Percentiles rank a stretch among this genome's conserved stretches.
phyloP scores from a whole-genome alignment of 2,797 vertebrate species.

The Xenops minutus region DNA sequence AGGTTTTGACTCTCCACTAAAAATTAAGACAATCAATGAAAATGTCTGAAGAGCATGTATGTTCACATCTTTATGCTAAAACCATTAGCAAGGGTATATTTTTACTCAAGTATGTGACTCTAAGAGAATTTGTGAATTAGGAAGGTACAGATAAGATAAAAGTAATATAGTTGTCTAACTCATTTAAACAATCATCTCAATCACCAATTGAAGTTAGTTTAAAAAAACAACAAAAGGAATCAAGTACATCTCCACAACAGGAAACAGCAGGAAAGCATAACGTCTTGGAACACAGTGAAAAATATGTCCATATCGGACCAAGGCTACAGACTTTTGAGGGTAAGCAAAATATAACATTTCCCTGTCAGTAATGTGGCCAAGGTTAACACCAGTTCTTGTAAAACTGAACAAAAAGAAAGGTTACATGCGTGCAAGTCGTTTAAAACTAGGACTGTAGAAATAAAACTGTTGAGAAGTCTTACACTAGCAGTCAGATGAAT shows the following conservation, averaged over 20 bases:
- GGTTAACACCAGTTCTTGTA: neutral
- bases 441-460: neutral
- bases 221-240: neutral
- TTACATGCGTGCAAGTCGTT: neutral
- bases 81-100: neutral
- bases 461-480: neutral
- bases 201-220: neutral
- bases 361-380: neutral
- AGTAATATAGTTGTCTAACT: neutral
- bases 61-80: neutral
- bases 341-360: neutral
- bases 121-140: neutral
- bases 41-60: neutral
- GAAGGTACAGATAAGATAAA: neutral
- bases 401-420: neutral
- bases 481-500: neutral
- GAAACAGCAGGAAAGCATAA: neutral
- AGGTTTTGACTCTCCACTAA: neutral
- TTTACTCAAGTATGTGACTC: neutral
- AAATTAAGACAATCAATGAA: neutral
- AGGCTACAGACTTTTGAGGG: neutral
- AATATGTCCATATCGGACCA: neutral
- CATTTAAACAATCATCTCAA: neutral
- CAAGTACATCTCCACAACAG: neutral
- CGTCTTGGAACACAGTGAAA: neutral